Evolutionary conservation across 2,888 invertebrate genomes (phyloP).

Genomic region (Priapulus caudatus): DNA sequence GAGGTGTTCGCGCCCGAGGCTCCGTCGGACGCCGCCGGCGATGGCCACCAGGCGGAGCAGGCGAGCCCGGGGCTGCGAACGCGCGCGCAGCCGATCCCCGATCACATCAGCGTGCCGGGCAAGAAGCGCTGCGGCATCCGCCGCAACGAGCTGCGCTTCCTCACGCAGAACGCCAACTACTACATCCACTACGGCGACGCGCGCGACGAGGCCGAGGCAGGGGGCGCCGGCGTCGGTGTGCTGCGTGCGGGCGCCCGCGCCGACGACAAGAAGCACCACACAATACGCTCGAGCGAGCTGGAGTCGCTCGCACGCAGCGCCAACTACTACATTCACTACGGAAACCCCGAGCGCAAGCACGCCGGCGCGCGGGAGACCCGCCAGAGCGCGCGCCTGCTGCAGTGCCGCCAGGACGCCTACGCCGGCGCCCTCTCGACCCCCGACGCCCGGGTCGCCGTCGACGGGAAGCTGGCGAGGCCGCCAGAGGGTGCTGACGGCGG

Average conservation of each 20-base stretch:
- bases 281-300: not conserved
- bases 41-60: no score
- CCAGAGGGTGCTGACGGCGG: not conserved
- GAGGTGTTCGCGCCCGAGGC: no score
- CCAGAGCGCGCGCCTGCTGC: not conserved
- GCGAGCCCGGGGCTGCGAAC: no score
- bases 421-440: not conserved
- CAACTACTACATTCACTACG: constrained; percentile 3
- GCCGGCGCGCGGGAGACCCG: not conserved
- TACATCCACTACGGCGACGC: constrained; percentile 3
- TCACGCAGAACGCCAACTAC: not conserved
- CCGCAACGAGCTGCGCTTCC: not conserved
- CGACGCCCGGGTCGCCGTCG: not conserved
- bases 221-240: no score
- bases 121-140: not conserved
- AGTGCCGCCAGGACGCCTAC: not conserved
- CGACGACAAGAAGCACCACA: not conserved
- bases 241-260: not conserved
- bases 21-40: no score
- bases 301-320: not conserved
- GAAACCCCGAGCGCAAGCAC: not conserved
- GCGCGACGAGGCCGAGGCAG: not conserved
- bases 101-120: not conserved
- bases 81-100: not conserved
- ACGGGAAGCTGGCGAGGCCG: not conserved